phyloP scores from a whole-genome alignment of 2,113 vertebrate genomes.

The Trochalopteron elliotii region DNA sequence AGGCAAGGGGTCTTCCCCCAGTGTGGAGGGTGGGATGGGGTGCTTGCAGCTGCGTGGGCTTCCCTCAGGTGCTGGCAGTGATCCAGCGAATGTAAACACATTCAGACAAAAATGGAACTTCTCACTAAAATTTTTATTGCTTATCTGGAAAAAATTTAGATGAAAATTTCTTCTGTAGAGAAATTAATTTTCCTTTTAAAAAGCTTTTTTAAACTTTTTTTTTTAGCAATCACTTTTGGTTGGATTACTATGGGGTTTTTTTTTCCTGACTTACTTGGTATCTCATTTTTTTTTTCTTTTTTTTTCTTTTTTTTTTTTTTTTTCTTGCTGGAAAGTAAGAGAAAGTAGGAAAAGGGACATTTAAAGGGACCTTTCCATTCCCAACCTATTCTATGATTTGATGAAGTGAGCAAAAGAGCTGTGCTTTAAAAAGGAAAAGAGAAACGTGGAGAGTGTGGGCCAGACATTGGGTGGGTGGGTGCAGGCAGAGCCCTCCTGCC shows the following conservation, averaged over 20 bases:
- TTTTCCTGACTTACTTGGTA: neutral
- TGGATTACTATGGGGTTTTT: neutral
- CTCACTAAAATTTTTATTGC: neutral
- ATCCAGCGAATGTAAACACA: neutral
- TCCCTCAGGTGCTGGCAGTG: neutral
- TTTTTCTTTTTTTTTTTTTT: neutral
- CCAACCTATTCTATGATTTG: neutral
- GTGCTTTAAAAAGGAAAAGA: neutral
- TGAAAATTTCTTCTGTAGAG: neutral
- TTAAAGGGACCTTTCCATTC: neutral
- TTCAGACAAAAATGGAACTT: neutral
- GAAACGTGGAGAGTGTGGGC: fast-evolving
- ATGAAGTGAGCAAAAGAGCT: neutral
- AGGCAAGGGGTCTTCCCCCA: neutral
- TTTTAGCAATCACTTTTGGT: neutral
- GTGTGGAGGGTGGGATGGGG: neutral
- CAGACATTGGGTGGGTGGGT: neutral
- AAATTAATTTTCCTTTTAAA: neutral
- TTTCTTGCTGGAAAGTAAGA: neutral
- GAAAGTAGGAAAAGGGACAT: neutral
- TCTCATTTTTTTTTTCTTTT: neutral
- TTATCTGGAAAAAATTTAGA: neutral
- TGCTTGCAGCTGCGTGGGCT: fast-evolving
- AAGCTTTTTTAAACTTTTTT: neutral
- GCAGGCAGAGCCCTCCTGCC: neutral